Percentiles rank a stretch among this genome's conserved stretches.
Conservation (phyloP, 1,140 invertebrate species). For the Heliconius congener region DNA sequence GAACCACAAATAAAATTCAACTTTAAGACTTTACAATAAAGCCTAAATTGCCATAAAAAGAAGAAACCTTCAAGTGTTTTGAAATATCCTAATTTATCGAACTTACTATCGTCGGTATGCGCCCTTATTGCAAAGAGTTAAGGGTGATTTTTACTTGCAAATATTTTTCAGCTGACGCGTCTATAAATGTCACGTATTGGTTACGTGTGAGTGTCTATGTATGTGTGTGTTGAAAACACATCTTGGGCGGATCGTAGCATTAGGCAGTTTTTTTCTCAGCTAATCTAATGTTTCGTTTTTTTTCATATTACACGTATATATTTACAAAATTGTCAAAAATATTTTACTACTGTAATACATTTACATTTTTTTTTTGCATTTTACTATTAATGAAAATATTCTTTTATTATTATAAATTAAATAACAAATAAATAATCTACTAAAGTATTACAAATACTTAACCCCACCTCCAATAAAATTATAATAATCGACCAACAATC, state of each 20-base stretch:
- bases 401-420: no score
- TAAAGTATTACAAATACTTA: background rate
- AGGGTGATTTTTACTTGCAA: slow-evolving; percentile 42
- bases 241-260: slow-evolving; percentile 66
- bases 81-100: slow-evolving; percentile 77
- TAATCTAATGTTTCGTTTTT: slow-evolving; percentile 47
- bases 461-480: background rate
- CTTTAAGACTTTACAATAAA: slow-evolving; percentile 30
- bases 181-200: slow-evolving; percentile 67
- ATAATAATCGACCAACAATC: background rate
- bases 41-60: slow-evolving; percentile 33
- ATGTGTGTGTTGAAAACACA: slow-evolving; percentile 72
- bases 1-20: slow-evolving; percentile 38
- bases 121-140: slow-evolving; percentile 42
- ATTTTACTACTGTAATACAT: background rate
- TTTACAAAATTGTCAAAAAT: background rate
- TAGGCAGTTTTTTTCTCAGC: slow-evolving; percentile 64
- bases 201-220: slow-evolving; percentile 50
- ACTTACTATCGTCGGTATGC: slow-evolving; percentile 40
- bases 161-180: slow-evolving; percentile 74
- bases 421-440: background rate
- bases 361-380: no score
- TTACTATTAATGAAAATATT: no score
- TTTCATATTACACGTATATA: background rate
- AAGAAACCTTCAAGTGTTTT: slow-evolving; percentile 61